A percentile compares a stretch with the other conserved stretches of the same genome.
Conservation (phyloP, 2,113 vertebrate species). For the Suricata suricatta region DNA sequence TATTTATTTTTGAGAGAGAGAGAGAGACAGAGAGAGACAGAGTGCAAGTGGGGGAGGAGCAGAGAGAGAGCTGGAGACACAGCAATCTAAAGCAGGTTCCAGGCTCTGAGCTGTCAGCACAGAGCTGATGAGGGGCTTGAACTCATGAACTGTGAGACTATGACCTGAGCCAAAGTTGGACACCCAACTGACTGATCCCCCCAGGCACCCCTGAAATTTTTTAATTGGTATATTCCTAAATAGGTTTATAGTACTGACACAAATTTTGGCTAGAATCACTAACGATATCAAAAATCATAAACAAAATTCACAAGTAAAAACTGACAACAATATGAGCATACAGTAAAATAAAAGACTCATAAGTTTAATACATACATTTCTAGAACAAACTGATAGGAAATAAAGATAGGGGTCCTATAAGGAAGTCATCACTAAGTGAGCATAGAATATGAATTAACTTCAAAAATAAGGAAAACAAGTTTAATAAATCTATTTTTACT, state of each 20-base stretch:
- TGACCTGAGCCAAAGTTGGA: no score
- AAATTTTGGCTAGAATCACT: neutral
- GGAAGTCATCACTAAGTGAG: neutral
- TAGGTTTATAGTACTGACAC: neutral
- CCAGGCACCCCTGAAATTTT: neutral
- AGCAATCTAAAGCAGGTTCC: no score
- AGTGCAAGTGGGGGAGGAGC: no score
- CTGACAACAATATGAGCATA: neutral
- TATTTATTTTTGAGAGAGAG: no score
- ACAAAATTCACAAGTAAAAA: neutral
- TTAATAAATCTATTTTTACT: neutral
- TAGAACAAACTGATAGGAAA: neutral
- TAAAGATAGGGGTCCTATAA: neutral
- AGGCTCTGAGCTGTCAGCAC: no score
- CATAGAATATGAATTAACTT: neutral
- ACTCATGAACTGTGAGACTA: no score
- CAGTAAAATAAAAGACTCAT: neutral
- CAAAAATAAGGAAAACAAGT: neutral
- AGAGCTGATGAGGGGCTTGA: no score
- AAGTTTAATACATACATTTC: neutral
- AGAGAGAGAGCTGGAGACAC: no score
- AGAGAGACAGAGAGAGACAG: no score
- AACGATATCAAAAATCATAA: neutral
- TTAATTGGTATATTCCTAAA: neutral
- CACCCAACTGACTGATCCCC: no score